Base-by-base conservation (phyloP, 2,797 vertebrate genomes). In the Hydrocynus forskahlii region DNA sequence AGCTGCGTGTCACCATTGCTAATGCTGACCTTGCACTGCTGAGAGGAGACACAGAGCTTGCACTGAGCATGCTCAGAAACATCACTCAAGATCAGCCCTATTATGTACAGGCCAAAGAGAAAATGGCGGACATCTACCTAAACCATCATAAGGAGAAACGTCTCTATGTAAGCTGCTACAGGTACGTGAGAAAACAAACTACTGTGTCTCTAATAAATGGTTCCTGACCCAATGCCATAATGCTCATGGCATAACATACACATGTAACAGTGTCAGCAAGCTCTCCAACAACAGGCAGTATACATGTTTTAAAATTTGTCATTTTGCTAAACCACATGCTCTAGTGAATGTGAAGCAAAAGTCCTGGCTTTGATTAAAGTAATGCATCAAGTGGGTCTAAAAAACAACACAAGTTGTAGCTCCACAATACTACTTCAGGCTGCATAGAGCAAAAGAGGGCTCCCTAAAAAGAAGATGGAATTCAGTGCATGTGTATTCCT, bases 41-140 rank as follows among this genome's bases (percentile, higher is more conserved):
- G 75, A 95, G 97, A 12, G 97, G 96, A n/a, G 96, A 99, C 85
- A 90, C 94, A 0, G 96, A 99, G 84, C 92, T 96, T 80, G 97
- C 98, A 23, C 94, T 99, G 88, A 96, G 91, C 86, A 96, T 97
- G 95, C 97, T 99, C 86, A 89, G 93, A 87, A 98, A 96, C 90
- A 94, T 97, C 75, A 96, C 95, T 2, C 91, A 96, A 0, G 95
- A 99, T 45, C 97, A 99, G 89, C 94, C 94, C 25, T 99, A 99
- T 88, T 99, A 96, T 90, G 90, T 96, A 84, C 96, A 97, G 85
- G 97, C 96, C 86, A 99, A 97, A 90, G 95, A 95, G 90, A 99
- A 99, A 91, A 99, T 99, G 97, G 97, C 97, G 25, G 92, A 97
- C 82, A 95, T 98, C 81, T 99, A 99, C 89, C 93, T 99, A 83